Evolutionary conservation across 2,888 invertebrate genomes (phyloP).

Genomic region (Tuta absoluta): DNA sequence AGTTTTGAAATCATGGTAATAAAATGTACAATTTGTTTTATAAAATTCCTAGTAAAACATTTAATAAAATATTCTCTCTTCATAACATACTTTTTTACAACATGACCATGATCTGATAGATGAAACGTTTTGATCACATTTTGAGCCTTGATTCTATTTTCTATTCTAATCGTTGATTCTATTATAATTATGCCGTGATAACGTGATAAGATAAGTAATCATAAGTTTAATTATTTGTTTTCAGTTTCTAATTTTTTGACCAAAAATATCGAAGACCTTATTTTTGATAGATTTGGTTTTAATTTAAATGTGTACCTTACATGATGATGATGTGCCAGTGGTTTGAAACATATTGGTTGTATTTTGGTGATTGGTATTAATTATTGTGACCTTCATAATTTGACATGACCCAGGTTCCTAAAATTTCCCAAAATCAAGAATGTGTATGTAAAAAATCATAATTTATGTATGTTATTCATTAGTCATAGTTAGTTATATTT

Average conservation of each 20-base stretch:
- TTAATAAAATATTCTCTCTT: background rate
- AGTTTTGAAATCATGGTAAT: background rate
- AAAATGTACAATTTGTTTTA: conserved; percentile 1
- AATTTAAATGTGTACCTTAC: conserved; percentile 15
- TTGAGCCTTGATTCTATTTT: background rate
- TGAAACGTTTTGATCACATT: background rate
- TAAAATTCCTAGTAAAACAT: background rate
- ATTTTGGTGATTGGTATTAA: conserved; percentile 37
- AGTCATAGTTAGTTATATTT: conserved; percentile 74
- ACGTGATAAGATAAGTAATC: background rate
- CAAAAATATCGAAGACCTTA: conserved; percentile 18
- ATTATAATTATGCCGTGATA: conserved; percentile 9
- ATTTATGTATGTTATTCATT: conserved; percentile 65
- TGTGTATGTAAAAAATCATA: conserved; percentile 56
- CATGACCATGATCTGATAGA: conserved; percentile 13
- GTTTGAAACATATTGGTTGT: conserved; percentile 16
- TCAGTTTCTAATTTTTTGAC: conserved; percentile 20
- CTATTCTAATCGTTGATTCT: background rate
- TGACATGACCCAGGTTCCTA: conserved; percentile 58
- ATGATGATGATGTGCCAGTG: conserved; percentile 24
- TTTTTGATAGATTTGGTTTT: conserved; percentile 21
- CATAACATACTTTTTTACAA: background rate
- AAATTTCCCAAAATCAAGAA: conserved; percentile 45
- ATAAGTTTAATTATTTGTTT: conserved; percentile 5
- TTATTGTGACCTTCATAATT: conserved; percentile 39